Evolutionary conservation across 2,113 vertebrate species (phyloP).

Genomic region (Turnix velox): DNA sequence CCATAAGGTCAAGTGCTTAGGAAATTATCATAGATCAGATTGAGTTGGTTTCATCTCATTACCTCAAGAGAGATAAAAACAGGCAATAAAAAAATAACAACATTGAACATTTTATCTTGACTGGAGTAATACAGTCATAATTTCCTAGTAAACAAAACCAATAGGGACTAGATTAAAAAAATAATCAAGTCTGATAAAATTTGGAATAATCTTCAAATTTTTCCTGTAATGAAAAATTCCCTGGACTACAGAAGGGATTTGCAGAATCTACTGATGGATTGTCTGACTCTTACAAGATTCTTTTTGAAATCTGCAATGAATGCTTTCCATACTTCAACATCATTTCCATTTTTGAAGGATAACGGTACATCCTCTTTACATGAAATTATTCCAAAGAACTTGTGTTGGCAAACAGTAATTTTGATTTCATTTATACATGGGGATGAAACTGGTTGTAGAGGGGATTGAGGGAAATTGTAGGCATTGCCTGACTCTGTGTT

Average conservation of each 20-base stretch:
- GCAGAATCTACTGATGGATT: not conserved
- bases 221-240: not conserved
- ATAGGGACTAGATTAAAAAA: not conserved
- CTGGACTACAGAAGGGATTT: not conserved
- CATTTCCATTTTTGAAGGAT: not conserved
- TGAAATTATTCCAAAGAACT: not conserved
- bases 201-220: not conserved
- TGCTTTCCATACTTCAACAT: not conserved
- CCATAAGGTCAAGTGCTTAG: not conserved
- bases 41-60: not conserved
- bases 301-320: not conserved
- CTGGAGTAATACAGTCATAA: not conserved
- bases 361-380: not conserved
- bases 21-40: not conserved
- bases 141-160: not conserved
- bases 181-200: not conserved
- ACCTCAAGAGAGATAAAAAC: not conserved
- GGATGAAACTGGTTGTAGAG: not conserved
- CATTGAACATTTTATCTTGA: not conserved
- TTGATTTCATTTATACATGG: not conserved
- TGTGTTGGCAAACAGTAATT: not conserved
- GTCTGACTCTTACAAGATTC: not conserved
- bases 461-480: rapidly evolving
- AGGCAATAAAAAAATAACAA: not conserved
- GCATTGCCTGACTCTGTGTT: not conserved